Base-by-base conservation (phyloP, 1,140 invertebrate genomes). In the Anoplophora glabripennis region DNA sequence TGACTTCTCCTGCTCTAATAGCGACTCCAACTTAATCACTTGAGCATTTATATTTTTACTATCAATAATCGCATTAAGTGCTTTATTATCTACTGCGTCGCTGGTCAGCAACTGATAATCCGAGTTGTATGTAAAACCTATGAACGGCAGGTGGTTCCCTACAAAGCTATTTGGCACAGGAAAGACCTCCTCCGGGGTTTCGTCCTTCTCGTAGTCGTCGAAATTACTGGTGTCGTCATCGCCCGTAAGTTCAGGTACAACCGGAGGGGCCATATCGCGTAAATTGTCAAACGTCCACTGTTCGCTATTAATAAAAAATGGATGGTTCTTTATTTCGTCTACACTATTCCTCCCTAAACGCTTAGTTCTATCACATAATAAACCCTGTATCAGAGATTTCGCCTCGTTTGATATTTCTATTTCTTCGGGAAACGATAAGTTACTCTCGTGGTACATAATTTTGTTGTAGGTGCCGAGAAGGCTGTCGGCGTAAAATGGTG, bases 161-260 rank as follows among this genome's bases (percentile, higher is more conserved):
- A 93, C 93, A 79, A 99, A 99, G 34, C 94, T 93, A 81, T 98
- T 99, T 21, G 96, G 94, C 55, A 90, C 83, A 8, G 96, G 92
- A 79, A 99, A 99, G 72, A 88, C 88, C 75, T 97, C 93, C 71
- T 94, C 90, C 1, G 89, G 83, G 45, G 85, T 86, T 69, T 94
- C 91, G 58, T 94, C 91, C 71, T 93, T 92, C 67, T 98, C 95
- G 49, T 98, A 90, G 68, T 98, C 95, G 76, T 99, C 96, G 81
- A 99, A 99, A 80, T 99, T 96, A 68, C 93, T 90, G 0, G 97
- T 98, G 75, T 99, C 98, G 76, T 98, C 95, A 77, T 99, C 97
- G 45, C 95, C 89, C 3, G 84, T 83, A 14, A 99, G 79, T 72
- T 98, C 95, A 14, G 97, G 96, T 11, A 99, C 93, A 28, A 99